Conservation (phyloP, 2,797 vertebrate species). For the Oreonectes daqikongensis region DNA sequence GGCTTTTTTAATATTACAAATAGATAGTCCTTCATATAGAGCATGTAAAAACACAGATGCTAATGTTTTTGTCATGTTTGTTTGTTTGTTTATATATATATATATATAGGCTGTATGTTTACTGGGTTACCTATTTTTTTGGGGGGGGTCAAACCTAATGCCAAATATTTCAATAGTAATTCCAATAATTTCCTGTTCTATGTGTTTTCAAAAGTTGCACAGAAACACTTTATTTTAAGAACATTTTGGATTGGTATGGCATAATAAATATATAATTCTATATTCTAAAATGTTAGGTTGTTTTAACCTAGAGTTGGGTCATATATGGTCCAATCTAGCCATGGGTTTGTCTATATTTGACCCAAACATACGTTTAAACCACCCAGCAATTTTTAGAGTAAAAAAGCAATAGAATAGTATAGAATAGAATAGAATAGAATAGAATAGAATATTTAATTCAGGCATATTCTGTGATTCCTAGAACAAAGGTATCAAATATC, state of each 20-base stretch:
- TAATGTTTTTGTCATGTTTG: conserved; percentile 6
- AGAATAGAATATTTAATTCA: not conserved
- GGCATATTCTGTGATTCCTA: not conserved
- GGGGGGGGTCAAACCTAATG: conserved; percentile 4
- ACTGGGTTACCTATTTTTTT: conserved; percentile 3
- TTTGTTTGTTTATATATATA: not conserved
- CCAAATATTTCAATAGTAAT: too few relatives aligned
- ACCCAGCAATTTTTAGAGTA: too few relatives aligned
- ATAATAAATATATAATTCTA: not conserved
- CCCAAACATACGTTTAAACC: too few relatives aligned
- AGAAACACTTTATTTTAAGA: not conserved
- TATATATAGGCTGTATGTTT: conserved; percentile 5
- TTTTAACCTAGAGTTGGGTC: too few relatives aligned
- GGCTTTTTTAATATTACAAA: not conserved
- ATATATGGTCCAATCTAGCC: too few relatives aligned
- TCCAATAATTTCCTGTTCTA: too few relatives aligned
- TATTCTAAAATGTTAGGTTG: too few relatives aligned
- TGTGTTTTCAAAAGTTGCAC: not conserved
- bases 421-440: not conserved
- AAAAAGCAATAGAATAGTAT: too few relatives aligned
- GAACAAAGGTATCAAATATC: conserved; percentile 5
- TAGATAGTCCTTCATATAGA: not conserved
- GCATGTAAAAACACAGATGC: too few relatives aligned
- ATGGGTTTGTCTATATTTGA: too few relatives aligned
- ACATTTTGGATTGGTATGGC: not conserved